Evolutionary conservation across 2,797 vertebrate species (phyloP).

Genomic region (Myripristis jacobus): DNA sequence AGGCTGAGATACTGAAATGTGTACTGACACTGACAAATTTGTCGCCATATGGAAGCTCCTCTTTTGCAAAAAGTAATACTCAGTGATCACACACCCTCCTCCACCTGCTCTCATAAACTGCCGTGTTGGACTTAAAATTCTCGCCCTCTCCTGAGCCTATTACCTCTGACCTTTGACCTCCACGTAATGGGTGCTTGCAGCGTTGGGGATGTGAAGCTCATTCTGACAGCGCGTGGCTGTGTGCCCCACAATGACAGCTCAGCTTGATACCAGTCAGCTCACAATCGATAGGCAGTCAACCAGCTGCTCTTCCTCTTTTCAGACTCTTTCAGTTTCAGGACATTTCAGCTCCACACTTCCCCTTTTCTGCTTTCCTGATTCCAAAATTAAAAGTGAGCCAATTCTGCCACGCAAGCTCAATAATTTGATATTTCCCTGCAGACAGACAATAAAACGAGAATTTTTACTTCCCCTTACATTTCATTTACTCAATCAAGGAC

Average conservation of each 20-base stretch:
- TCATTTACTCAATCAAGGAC: neutral
- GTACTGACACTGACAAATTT: too few species aligned
- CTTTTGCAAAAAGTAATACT: too few species aligned
- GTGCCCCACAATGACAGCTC: too few species aligned
- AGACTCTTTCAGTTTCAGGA: conserved; percentile 30
- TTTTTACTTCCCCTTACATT: neutral
- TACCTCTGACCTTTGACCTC: too few species aligned
- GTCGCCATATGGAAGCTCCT: too few species aligned
- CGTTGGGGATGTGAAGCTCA: neutral
- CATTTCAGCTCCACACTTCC: conserved; percentile 26
- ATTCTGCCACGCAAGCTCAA: neutral
- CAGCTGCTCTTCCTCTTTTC: conserved; percentile 65
- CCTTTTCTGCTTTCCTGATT: conserved; percentile 36
- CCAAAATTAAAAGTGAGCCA: neutral
- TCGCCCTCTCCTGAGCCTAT: too few species aligned
- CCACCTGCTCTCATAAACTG: too few species aligned
- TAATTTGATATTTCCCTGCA: neutral
- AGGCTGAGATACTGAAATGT: too few species aligned
- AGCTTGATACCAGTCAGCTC: conserved; percentile 4
- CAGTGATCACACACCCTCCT: too few species aligned
- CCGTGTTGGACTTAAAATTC: too few species aligned
- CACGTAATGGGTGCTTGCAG: too few species aligned
- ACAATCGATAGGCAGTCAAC: neutral
- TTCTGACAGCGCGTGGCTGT: neutral
- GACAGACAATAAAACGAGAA: too few species aligned